Conservation (phyloP, 35 echinoderm and acorn worm genomes). For the Lytechinus variegatus region DNA sequence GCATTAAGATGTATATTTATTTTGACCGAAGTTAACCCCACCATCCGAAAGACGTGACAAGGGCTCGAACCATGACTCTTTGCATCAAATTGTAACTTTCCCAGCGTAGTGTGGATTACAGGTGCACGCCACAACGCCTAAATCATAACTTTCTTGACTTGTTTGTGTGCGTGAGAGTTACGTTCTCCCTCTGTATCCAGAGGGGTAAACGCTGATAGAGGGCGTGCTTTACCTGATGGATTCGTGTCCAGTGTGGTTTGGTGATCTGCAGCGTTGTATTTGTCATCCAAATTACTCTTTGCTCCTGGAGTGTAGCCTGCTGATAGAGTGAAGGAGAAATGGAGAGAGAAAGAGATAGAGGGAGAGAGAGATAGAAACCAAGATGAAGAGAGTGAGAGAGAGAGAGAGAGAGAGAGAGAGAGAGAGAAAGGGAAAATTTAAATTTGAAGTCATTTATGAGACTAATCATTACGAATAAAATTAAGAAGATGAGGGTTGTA, state of each 20-base stretch:
- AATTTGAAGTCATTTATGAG: background rate
- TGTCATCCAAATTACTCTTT: background rate
- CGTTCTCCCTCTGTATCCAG: too few species aligned
- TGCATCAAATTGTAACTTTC: too few species aligned
- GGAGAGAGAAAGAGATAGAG: background rate
- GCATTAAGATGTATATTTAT: too few species aligned
- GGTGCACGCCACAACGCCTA: too few species aligned
- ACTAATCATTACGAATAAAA: background rate
- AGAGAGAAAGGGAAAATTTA: background rate
- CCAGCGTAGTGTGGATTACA: too few species aligned
- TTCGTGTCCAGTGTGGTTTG: slow-evolving; percentile 23
- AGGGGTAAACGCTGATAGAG: background rate
- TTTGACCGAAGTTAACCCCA: too few species aligned
- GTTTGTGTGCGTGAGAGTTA: too few species aligned
- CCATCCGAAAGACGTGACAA: too few species aligned
- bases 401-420: background rate
- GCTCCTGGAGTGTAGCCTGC: slow-evolving; percentile 24
- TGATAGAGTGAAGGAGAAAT: background rate
- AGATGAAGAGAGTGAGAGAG: background rate
- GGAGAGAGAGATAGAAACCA: background rate
- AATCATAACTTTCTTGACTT: too few species aligned
- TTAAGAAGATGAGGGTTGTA: background rate
- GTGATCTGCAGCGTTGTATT: slow-evolving; percentile 21
- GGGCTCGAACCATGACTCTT: too few species aligned
- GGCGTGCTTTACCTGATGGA: slow-evolving; percentile 38